phyloP scores from a whole-genome alignment of 1,140 invertebrate species.

The Lepidostoma basale region DNA sequence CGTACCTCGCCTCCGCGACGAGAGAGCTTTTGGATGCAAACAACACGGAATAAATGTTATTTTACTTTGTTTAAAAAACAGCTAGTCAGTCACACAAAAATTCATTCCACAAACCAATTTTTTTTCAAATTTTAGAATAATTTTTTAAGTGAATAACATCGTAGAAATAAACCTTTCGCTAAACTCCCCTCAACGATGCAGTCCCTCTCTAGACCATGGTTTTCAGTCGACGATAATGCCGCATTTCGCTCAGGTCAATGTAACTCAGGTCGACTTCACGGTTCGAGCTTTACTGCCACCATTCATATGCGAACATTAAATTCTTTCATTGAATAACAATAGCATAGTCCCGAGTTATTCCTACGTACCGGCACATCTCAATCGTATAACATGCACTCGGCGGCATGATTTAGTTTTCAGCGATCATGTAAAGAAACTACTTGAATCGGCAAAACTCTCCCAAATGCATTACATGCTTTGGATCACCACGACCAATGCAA shows the following conservation, averaged over 20 bases:
- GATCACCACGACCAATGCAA: neutral
- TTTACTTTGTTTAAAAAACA: no score
- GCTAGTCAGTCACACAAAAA: no score
- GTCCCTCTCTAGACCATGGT: neutral
- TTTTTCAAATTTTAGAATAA: no score
- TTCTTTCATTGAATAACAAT: slow-evolving; percentile 36
- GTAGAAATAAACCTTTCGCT: slow-evolving; percentile 35
- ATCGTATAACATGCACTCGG: neutral
- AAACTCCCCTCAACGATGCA: neutral
- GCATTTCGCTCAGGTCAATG: slow-evolving; percentile 35
- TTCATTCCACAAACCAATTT: no score
- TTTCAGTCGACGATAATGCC: slow-evolving; percentile 7
- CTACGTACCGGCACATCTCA: neutral
- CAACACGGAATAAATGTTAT: neutral
- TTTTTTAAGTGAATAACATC: no score
- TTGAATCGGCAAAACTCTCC: neutral
- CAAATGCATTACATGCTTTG: neutral
- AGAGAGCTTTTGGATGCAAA: neutral
- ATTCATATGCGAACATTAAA: slow-evolving; percentile 34
- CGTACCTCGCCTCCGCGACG: slow-evolving; percentile 1
- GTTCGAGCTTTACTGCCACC: slow-evolving; percentile 27
- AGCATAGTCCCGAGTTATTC: slow-evolving; percentile 15
- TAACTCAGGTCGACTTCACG: slow-evolving; percentile 34
- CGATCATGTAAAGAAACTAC: neutral
- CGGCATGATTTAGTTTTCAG: neutral